Evolutionary conservation across 2,888 invertebrate species (phyloP), one percentile per base, ranked within the genome.

Genomic region (Liodrosophila aerea): DNA sequence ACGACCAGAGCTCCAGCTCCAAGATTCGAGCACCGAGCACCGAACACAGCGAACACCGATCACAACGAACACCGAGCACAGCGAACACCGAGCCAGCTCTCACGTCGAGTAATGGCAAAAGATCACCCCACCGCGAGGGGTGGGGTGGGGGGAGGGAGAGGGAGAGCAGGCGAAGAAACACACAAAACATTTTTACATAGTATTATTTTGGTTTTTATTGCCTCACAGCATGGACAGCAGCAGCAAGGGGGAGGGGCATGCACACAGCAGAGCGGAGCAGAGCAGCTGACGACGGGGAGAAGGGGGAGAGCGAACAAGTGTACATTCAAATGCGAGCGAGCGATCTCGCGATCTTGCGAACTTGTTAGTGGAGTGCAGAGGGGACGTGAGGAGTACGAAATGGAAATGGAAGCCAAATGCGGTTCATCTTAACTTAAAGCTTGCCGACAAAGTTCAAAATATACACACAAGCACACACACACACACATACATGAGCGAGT

Each of bases 181-280:
- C 70, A 83, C 76, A 76, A 83, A 76, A 69, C 72, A 72, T 74
- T 83, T 81, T 76, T 83, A 83, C 78, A 76, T 83, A 83, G 78
- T 78, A 83, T 78, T 78, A 78, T 78, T 78, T 83, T 76, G 74
- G 68, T 74, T 72, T 78, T 74, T 77, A 77, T 77, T 75, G 66
- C 77, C 50, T 22, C 34, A 34, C 49, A 45, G 18, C 4, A 13
- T 33, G 41, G 45, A 29, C 16, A 30, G 7, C 9, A 16, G 15
- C 18, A 29, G 16, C 4, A 11, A 22, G 30, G 11, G 7, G 12
- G 13, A 1, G 15, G n/a, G 33, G 31, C 11, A 7, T 15, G 22
- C 5, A 15, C 8, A 16, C 2, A 45, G 12, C 2, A 16, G 49
- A 22, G 43, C 8, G 27, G 31, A 45, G 57, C 51, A 41, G 15